These are phyloP conservation scores for Saxidomus purpurata DNA, from an alignment of 1,140 invertebrate species.

Conservation along the genomic window DNA sequence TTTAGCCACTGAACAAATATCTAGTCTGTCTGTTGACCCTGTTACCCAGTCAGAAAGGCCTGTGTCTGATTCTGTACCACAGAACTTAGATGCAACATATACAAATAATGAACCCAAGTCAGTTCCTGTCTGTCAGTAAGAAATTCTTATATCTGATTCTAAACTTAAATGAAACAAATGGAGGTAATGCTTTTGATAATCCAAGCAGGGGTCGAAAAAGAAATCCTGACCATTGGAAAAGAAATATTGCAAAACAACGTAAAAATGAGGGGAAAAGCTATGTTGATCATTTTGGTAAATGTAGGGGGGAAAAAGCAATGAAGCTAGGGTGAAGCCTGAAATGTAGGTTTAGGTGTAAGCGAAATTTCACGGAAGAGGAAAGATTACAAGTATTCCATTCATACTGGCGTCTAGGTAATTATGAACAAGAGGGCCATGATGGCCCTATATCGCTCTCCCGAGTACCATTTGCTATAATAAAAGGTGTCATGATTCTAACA, in stretches of 20 bases:
- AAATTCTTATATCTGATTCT: background rate
- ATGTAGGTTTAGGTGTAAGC: constrained; percentile 2
- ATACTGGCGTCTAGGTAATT: constrained; percentile 2
- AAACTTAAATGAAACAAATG: background rate
- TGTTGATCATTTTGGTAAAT: background rate
- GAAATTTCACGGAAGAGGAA: background rate
- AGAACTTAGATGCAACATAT: background rate
- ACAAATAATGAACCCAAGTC: background rate
- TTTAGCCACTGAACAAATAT: no score
- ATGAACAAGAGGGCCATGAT: no score
- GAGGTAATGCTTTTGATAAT: background rate
- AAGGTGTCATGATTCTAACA: no score
- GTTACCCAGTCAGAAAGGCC: background rate
- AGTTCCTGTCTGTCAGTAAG: background rate
- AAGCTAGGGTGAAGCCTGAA: background rate
- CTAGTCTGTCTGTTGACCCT: background rate
- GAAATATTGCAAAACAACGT: constrained; percentile 12
- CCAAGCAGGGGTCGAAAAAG: constrained; percentile 13
- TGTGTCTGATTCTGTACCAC: background rate
- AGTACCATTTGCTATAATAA: no score
- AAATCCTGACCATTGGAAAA: background rate
- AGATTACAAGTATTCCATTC: constrained; percentile 3
- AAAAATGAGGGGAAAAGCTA: constrained; percentile 27
- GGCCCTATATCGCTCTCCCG: no score
- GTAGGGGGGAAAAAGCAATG: background rate